These are phyloP conservation scores for Myotis davidii DNA, from an alignment of 2,113 vertebrate genomes.

Conservation along the genomic window DNA sequence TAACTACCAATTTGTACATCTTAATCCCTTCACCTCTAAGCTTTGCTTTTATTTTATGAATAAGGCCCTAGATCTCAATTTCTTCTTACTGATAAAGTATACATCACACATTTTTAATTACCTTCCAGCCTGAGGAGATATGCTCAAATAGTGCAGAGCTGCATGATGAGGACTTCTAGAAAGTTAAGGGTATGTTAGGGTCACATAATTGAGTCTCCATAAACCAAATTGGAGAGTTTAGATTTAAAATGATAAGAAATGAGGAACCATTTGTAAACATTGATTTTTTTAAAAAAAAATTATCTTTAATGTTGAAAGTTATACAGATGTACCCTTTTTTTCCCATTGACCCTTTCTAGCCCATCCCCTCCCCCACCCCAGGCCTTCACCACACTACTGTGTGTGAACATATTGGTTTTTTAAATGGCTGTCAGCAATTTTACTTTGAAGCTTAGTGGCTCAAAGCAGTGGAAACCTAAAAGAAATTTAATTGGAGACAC, in stretches of 20 bases:
- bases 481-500: neutral
- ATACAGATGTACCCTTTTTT: too few species aligned
- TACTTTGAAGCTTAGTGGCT: neutral
- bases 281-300: neutral
- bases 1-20: too few species aligned
- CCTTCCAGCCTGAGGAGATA: neutral
- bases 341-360: too few species aligned
- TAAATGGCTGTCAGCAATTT: neutral
- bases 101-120: neutral
- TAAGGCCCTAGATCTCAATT: neutral
- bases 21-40: too few species aligned
- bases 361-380: too few species aligned
- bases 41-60: constrained; percentile 23
- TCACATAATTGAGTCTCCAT: neutral
- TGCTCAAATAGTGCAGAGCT: neutral
- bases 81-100: neutral
- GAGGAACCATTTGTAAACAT: neutral
- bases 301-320: too few species aligned
- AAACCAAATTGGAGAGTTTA: neutral
- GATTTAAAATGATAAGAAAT: neutral
- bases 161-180: neutral
- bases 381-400: too few species aligned
- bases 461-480: neutral
- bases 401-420: neutral
- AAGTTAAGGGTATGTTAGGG: neutral